Evolutionary conservation across 2,888 invertebrate species (phyloP).

Genomic region (Andrena dorsata): DNA sequence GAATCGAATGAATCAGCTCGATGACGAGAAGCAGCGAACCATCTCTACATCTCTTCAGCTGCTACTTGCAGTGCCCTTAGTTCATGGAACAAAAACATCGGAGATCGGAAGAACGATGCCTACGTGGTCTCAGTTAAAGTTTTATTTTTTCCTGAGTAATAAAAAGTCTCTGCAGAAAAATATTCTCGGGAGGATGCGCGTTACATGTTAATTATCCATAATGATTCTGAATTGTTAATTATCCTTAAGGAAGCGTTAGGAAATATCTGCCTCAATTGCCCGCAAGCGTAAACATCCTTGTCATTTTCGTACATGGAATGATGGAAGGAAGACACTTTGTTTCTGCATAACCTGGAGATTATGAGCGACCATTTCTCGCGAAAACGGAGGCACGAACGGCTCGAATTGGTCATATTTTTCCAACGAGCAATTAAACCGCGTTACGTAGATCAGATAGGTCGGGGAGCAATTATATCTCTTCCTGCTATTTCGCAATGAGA

Average conservation of each 20-base stretch:
- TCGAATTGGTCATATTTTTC: conserved; percentile 14
- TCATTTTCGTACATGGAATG: not conserved
- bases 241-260: no score
- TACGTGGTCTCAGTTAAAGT: no score
- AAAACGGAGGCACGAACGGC: not conserved
- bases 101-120: no score
- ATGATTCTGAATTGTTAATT: no score
- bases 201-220: no score
- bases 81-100: no score
- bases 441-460: conserved; percentile 52
- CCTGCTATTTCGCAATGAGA: conserved; percentile 40
- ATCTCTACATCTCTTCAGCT: not conserved
- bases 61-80: no score
- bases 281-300: no score
- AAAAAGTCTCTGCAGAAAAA: no score
- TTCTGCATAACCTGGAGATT: not conserved
- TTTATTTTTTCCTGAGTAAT: no score
- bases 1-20: not conserved
- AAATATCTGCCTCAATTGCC: no score
- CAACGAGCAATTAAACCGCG: conserved; percentile 15
- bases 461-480: conserved; percentile 51
- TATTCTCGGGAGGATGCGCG: no score
- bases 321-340: not conserved
- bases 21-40: not conserved
- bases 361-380: not conserved